These are phyloP conservation scores for Pipra filicauda DNA, from an alignment of 2,113 vertebrate species.

Conservation along the genomic window DNA sequence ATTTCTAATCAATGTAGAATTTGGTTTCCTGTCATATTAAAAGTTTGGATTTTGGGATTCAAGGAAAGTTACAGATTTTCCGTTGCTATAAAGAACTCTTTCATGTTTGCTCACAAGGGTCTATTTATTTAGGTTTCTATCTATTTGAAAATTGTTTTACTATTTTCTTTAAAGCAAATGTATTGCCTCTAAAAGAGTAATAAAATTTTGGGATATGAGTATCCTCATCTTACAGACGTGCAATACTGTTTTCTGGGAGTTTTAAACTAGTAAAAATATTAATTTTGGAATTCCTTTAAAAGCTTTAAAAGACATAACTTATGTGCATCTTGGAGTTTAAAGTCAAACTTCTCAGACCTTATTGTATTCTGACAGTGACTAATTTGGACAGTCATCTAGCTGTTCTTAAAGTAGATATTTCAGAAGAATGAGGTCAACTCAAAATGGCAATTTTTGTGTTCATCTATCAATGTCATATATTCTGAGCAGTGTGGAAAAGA, in stretches of 20 bases:
- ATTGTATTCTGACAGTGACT: slow-evolving; percentile 30
- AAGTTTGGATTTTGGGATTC: not conserved
- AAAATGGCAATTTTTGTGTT: slow-evolving; percentile 50
- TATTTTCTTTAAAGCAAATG: not conserved
- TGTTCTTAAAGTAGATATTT: slow-evolving; percentile 25
- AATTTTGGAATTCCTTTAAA: not conserved
- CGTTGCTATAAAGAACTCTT: not conserved
- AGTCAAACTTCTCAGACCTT: not conserved
- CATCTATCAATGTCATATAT: slow-evolving; percentile 47
- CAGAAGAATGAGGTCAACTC: slow-evolving; percentile 6
- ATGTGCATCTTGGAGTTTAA: not conserved
- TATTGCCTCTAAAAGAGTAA: not conserved
- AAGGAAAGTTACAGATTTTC: not conserved
- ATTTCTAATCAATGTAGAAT: not conserved
- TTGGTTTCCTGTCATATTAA: not conserved
- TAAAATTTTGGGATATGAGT: not conserved
- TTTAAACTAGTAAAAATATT: not conserved
- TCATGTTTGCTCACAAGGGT: not conserved
- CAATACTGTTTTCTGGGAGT: not conserved
- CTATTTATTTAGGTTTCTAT: not conserved
- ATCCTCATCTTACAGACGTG: not conserved
- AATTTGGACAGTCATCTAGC: slow-evolving; percentile 16
- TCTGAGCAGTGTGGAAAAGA: slow-evolving; percentile 26
- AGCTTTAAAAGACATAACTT: not conserved
- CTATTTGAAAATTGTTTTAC: not conserved